These are phyloP conservation scores for Oikopleura vanhoeffeni DNA, from an alignment of 23 tunicate species.

Conservation along the genomic window DNA sequence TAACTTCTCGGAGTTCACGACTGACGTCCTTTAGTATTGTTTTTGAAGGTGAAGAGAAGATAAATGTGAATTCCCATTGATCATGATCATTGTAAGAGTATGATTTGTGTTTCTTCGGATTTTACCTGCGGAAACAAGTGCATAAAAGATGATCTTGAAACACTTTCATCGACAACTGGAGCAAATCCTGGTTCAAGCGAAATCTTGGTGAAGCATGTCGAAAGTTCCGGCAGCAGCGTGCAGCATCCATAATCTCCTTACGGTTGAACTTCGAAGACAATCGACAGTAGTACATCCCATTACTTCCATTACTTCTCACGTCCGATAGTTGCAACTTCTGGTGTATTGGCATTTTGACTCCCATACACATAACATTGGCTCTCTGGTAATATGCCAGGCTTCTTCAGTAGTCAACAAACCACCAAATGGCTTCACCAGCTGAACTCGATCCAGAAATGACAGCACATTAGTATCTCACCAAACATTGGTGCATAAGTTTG, in stretches of 20 bases:
- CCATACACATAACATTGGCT: background rate
- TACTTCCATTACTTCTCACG: no score
- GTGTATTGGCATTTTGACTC: background rate
- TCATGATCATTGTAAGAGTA: background rate
- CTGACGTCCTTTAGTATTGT: no score
- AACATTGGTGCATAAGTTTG: background rate
- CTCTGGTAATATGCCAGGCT: background rate
- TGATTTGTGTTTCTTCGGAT: slow-evolving; percentile 20
- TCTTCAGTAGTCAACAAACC: background rate
- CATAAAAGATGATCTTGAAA: background rate
- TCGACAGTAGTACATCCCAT: background rate
- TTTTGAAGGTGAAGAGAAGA: background rate
- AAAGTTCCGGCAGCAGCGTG: background rate
- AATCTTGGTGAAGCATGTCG: no score
- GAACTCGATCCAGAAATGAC: background rate
- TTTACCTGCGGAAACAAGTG: slow-evolving; percentile 1
- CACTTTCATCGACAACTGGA: background rate
- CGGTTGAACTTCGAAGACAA: background rate
- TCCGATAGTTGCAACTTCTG: no score
- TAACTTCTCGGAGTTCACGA: no score
- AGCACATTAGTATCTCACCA: background rate
- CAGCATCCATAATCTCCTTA: background rate
- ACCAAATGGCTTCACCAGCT: background rate
- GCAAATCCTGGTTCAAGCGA: background rate
- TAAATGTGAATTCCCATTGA: background rate